Evolutionary conservation across 2,797 vertebrate species (phyloP), one percentile per base, ranked within the genome.

Genomic region (Pteropus rufus): DNA sequence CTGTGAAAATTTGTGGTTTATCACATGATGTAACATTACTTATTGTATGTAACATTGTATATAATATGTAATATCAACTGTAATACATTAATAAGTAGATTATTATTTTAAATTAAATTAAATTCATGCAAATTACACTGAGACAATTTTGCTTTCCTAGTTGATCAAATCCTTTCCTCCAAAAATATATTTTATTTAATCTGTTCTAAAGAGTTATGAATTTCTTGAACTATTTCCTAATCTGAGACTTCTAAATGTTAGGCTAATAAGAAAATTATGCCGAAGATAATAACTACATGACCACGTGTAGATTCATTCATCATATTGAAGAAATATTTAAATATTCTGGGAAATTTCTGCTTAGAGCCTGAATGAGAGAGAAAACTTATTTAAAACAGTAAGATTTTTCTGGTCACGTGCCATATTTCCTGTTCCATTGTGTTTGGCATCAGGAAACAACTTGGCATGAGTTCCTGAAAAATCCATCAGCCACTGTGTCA

Each of bases 361-460:
- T 73, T 92, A 52, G 15, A 95, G 21, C 67, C 87, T 93, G 86
- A 97, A 29, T 58, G 58, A 94, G 84, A 97, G 72, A 79, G 96
- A 96, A 95, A 92, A 95, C 31, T 21, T 94, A 93, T 94, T 92
- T 96, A 96, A 93, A 97, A 98, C 94, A 97, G 98, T 98, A 95
- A 96, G 96, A 96, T 70, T 95, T 98, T 98, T 98, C 98, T 98
- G 96, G 97, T 98, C 98, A 98, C 91, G 86, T 98, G 98, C 95
- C 98, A 95, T 91, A 69, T 97, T 99, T 99, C 98, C 98, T 98
- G 93, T 80, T 90, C 95, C 94, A 98, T 99, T 99, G 98, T 99
- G 95, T 98, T 46, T 86, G 97, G 89, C 95, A 89, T 26, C 98
- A 98, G 98, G 98, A 98, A 98, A 97, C 95, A 96, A 95, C 98